phyloP scores from a whole-genome alignment of 2,888 invertebrate genomes.

The Tiliacea citrago region DNA sequence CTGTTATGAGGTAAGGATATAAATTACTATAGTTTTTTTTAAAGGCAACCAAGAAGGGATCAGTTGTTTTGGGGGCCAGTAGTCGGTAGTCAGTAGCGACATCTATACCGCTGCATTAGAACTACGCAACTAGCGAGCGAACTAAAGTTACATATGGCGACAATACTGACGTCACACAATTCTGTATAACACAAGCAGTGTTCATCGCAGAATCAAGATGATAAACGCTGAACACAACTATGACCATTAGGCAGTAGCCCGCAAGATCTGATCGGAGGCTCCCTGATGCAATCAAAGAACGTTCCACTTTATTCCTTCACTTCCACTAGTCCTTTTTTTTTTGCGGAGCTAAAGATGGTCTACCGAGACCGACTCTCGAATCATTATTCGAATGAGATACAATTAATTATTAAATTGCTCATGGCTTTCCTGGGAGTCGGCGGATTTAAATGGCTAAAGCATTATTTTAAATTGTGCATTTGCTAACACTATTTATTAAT shows the following conservation, averaged over 20 bases:
- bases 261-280: neutral
- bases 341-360: neutral
- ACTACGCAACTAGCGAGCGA: neutral
- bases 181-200: neutral
- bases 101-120: slow-evolving; percentile 23
- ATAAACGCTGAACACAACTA: neutral
- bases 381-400: neutral
- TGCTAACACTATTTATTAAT: neutral
- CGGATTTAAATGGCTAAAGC: neutral
- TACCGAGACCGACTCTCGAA: neutral
- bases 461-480: slow-evolving; percentile 10
- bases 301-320: neutral
- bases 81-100: slow-evolving; percentile 6
- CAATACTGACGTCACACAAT: slow-evolving; percentile 6
- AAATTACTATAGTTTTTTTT: neutral
- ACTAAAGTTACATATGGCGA: slow-evolving; percentile 7
- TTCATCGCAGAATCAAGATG: slow-evolving; percentile 5
- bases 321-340: neutral
- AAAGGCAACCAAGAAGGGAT: too few relatives aligned
- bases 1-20: slow-evolving; percentile 63
- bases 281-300: neutral
- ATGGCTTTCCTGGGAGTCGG: neutral
- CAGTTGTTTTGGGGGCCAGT: neutral
- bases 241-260: neutral
- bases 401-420: neutral